Conservation (phyloP, 2,113 vertebrate species). For the Carollia perspicillata region DNA sequence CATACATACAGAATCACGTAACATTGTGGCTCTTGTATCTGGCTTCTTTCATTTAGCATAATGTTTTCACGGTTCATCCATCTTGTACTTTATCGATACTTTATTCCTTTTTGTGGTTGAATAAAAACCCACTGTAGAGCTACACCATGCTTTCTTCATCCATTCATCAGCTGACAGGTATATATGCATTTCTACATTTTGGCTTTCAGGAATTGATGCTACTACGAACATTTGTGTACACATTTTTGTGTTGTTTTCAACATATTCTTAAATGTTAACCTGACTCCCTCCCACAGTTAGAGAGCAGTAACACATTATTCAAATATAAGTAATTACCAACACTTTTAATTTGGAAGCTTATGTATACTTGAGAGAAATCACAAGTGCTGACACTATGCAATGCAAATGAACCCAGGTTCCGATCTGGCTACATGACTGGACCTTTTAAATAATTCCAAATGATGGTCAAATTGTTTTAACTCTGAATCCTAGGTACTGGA, state of each 20-base stretch:
- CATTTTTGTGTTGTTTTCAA: neutral
- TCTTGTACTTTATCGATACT: neutral
- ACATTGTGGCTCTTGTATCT: neutral
- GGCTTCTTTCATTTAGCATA: neutral
- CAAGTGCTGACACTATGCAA: neutral
- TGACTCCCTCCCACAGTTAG: neutral
- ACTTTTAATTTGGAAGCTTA: constrained; percentile 8
- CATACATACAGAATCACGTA: neutral
- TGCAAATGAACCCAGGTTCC: neutral
- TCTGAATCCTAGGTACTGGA: neutral
- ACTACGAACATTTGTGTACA: neutral
- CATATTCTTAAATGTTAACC: neutral
- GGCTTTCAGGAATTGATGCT: neutral
- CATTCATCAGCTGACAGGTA: neutral
- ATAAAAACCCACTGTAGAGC: neutral
- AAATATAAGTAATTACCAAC: neutral
- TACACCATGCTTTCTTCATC: neutral
- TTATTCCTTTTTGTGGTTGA: neutral
- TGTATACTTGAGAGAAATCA: neutral
- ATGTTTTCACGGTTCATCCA: neutral
- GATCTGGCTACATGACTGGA: neutral
- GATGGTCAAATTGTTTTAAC: neutral
- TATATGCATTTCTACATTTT: neutral
- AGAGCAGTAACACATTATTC: neutral
- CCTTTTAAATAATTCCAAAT: neutral